Evolutionary conservation across 2,797 vertebrate species (phyloP).

Genomic region (Chaunax sp.): DNA sequence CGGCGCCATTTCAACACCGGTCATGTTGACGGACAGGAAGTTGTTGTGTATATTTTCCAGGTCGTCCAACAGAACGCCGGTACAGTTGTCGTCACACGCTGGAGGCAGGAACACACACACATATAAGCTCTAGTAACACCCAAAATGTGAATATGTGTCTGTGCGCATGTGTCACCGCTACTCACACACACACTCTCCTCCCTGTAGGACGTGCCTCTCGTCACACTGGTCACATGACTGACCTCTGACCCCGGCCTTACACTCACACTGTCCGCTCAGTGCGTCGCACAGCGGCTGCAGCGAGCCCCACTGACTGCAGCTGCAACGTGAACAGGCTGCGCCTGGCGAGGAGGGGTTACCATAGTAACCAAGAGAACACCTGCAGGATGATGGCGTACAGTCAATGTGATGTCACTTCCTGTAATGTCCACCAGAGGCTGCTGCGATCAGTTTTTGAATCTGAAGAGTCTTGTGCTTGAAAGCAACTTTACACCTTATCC

Average conservation of each 20-base stretch:
- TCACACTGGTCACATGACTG: conserved; percentile 89
- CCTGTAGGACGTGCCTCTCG: conserved; percentile 82
- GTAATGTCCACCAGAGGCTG: not conserved
- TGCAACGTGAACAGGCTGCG: conserved; percentile 83
- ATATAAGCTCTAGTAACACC: not conserved
- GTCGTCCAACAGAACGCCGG: conserved; percentile 84
- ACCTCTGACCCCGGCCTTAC: conserved; percentile 87
- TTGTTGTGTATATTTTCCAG: conserved; percentile 75
- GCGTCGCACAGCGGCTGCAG: conserved; percentile 80
- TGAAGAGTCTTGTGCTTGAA: no score
- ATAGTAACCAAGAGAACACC: conserved; percentile 90
- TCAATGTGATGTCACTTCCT: conserved; percentile 3
- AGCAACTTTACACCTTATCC: no score
- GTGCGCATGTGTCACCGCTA: conserved; percentile 42
- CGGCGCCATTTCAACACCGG: conserved; percentile 72
- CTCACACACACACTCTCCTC: conserved; percentile 89
- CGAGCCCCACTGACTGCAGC: conserved; percentile 86
- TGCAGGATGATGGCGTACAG: conserved; percentile 43
- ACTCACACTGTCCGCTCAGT: conserved; percentile 87
- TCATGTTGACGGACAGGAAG: conserved; percentile 85
- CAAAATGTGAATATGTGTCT: not conserved
- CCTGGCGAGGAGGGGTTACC: conserved; percentile 85
- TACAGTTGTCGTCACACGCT: conserved; percentile 93
- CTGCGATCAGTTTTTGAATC: no score
- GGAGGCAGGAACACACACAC: conserved; percentile 5